Evolutionary conservation across 2,113 vertebrate species (phyloP), one percentile per base, ranked within the genome.

Genomic region (Salvelinus alpinus): DNA sequence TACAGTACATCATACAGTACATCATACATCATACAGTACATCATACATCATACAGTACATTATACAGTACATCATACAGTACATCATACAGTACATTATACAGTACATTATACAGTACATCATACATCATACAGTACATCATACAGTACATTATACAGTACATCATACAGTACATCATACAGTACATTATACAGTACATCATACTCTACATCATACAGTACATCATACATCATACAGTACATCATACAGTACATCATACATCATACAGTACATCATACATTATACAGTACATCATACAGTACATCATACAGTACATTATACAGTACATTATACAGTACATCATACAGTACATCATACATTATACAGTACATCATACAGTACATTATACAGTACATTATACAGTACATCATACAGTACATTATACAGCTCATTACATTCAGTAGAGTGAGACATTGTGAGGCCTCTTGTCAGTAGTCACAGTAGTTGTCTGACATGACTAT

Each of bases 251-350:
- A 31, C 29, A 31, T 31, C 0, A 31, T n/a, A 20, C 29, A 31
- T 31, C 5, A 60, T n/a, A 60, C 16, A 60, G 3, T 7, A 34
- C 31, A 34, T 34, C 57, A 60, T 18, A 13, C 24, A 24, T 7
- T 75, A 81, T 84, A 68, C 12, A 18, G 18, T n/a, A 59, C 16
- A 59, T 31, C 29, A 1, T 31, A 31, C 29, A 31, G 29, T 7
- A 34, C 31, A 34, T 34, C 6, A 60, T 13, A 18, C 57, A 59
- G 47, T 74, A 81, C 85, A 70, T 48, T 0, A n/a, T n/a, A 60
- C 5, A 5, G 5, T 3, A 60, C 57, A 60, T 3, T 0, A 34
- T 34, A 34, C 31, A 34, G 5, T 7, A 34, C 31, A 34, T 34
- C 0, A 60, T 13, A 18, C 57, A 60, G 47, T 74, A 81, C 85